phyloP scores from a whole-genome alignment of 2,797 vertebrate species.

The Cygnus olor region DNA sequence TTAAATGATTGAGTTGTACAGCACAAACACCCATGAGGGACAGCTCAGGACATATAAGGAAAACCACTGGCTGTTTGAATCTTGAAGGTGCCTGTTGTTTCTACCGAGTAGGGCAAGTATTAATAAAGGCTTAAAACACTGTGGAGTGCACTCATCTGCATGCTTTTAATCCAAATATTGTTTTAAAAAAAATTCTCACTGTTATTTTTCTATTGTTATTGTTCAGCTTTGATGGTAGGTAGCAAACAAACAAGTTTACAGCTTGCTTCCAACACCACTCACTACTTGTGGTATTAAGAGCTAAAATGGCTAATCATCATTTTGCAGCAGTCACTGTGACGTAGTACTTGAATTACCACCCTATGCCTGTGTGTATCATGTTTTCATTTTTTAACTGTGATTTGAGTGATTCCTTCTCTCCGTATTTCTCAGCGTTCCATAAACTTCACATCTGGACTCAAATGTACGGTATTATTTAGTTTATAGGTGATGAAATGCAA shows the following conservation, averaged over 20 bases:
- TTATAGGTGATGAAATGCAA: background rate
- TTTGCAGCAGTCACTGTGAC: background rate
- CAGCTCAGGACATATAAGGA: background rate
- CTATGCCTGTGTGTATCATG: background rate
- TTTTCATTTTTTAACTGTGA: background rate
- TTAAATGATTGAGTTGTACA: background rate
- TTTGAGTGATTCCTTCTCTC: background rate
- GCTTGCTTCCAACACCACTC: background rate
- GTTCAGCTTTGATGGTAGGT: background rate
- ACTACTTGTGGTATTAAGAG: background rate
- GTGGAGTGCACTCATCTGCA: background rate
- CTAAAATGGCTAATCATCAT: background rate
- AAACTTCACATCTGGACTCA: background rate
- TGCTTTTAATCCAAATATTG: background rate
- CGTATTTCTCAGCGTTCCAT: background rate
- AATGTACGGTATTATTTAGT: background rate
- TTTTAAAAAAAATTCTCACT: background rate
- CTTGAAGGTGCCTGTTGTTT: background rate
- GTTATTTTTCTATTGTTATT: background rate
- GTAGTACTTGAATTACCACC: background rate
- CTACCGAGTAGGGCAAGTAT: background rate
- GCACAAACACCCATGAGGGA: rapidly evolving
- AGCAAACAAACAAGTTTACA: background rate
- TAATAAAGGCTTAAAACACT: background rate
- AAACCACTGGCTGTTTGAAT: background rate